phyloP scores from a whole-genome alignment of 2,797 vertebrate species.

The Ctenochaetus hawaiiensis region DNA sequence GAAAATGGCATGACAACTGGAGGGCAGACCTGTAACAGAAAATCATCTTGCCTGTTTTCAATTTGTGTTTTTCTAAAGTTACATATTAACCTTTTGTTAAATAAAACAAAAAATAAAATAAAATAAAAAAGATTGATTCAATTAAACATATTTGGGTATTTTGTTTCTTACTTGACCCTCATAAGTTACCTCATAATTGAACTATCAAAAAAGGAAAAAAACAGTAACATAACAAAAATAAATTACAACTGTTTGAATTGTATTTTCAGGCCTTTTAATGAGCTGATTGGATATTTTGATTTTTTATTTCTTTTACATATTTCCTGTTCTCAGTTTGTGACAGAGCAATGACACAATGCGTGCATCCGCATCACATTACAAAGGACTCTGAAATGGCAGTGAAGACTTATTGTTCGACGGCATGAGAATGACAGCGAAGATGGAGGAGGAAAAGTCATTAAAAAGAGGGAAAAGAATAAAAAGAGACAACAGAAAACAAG shows the following conservation, averaged over 20 bases:
- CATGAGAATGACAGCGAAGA: slow-evolving; percentile 55
- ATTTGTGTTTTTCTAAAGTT: neutral
- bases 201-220: neutral
- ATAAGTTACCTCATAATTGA: neutral
- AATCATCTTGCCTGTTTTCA: slow-evolving; percentile 15
- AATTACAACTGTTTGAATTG: neutral
- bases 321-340: neutral
- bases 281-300: neutral
- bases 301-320: slow-evolving; percentile 13
- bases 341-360: slow-evolving; percentile 2
- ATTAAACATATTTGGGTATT: neutral
- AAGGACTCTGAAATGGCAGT: slow-evolving; percentile 59
- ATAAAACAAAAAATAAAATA: too few species aligned
- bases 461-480: slow-evolving; percentile 62
- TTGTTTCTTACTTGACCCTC: neutral
- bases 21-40: slow-evolving; percentile 43
- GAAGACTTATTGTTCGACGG: slow-evolving; percentile 59
- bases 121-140: neutral
- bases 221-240: neutral
- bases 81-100: neutral
- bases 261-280: neutral
- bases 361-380: slow-evolving; percentile 62
- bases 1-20: slow-evolving; percentile 62
- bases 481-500: slow-evolving; percentile 63
- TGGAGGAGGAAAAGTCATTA: slow-evolving; percentile 62